Evolutionary conservation across 2,888 invertebrate species (phyloP), one percentile per base, ranked within the genome.

Genomic region (Lasioglossum pauxillum): DNA sequence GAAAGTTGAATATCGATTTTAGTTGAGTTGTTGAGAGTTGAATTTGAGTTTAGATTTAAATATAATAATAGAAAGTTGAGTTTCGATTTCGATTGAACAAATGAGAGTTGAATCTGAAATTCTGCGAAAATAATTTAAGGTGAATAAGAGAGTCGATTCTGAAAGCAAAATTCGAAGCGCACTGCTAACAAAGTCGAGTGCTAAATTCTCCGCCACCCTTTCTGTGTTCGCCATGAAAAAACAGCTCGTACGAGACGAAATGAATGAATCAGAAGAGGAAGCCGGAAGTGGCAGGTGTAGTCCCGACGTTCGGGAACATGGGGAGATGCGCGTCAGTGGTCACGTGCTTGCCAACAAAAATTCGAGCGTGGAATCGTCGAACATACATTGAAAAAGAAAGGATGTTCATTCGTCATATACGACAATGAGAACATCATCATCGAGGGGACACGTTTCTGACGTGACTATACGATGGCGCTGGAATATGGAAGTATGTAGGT

Each of bases 201-300:
- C 1, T 8, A 35, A 35, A 67, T 67, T 8, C 23, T 31, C 5
- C 27, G 64, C 12, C 64, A 31, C 19, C 44, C 35, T 72, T 67
- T 76, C 67, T 38, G 35, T 38, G n/a, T n/a, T n/a, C 38, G 16
- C 14, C 1, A 16, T 1, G 35, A 41, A 78, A 82, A 69, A 44
- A 44, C 84, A 84, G 31, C 72, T 38, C 53, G 41, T 57, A 69
- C 46, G 75, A 80, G 84, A 85, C 77, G 76, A 75, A 85, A 82
- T 80, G 85, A 88, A 90, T 86, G 85, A 79, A 86, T 75, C 60
- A 23, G 75, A 74, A 83, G 72, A 88, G 91, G 90, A 91, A 91
- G 80, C 91, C 84, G 91, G 91, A 91, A 91, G 78, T 80, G 78
- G 90, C 91, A 91, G 91, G 91, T 91, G 91, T 86, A 84, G 77